Percentiles rank a stretch among this genome's conserved stretches.
These are phyloP conservation scores for Ceratina japonica DNA, from an alignment of 1,140 invertebrate genomes.

Conservation along the genomic window DNA sequence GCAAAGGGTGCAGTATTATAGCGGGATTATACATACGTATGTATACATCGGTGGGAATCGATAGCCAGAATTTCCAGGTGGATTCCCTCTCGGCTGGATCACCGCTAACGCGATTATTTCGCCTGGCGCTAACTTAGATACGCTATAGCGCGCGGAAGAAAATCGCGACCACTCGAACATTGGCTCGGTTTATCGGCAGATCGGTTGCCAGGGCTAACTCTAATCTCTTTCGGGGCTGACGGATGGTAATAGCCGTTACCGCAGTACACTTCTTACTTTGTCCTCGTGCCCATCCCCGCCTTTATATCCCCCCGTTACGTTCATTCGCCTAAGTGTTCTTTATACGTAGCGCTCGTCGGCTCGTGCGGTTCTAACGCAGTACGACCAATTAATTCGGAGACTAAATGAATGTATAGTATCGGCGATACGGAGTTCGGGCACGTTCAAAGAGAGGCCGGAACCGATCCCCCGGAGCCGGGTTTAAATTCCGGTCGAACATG, in stretches of 20 bases:
- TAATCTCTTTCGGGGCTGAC: conserved; percentile 29
- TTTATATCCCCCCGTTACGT: too few relatives aligned
- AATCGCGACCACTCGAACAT: conserved; percentile 25
- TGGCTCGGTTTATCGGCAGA: conserved; percentile 13
- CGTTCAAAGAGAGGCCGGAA: not conserved
- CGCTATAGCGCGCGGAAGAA: conserved; percentile 11
- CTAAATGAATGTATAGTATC: conserved; percentile 17
- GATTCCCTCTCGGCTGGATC: conserved; percentile 6
- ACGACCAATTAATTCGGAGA: conserved; percentile 33
- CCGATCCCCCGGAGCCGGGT: conserved; percentile 15
- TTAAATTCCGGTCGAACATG: conserved; percentile 41
- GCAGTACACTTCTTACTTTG: conserved; percentile 24
- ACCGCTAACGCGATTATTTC: conserved; percentile 45
- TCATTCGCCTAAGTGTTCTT: too few relatives aligned
- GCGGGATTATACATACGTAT: conserved; percentile 13
- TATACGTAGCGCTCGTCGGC: too few relatives aligned
- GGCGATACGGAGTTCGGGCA: conserved; percentile 21
- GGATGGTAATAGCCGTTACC: conserved; percentile 35
- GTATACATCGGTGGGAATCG: conserved; percentile 10
- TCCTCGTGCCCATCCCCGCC: not conserved
- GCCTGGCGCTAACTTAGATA: not conserved
- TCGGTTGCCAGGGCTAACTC: conserved; percentile 25
- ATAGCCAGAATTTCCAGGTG: conserved; percentile 31
- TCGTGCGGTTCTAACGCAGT: not conserved
- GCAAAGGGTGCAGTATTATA: not conserved